Evolutionary conservation across 2,113 vertebrate species (phyloP).

Genomic region (Indri indri): DNA sequence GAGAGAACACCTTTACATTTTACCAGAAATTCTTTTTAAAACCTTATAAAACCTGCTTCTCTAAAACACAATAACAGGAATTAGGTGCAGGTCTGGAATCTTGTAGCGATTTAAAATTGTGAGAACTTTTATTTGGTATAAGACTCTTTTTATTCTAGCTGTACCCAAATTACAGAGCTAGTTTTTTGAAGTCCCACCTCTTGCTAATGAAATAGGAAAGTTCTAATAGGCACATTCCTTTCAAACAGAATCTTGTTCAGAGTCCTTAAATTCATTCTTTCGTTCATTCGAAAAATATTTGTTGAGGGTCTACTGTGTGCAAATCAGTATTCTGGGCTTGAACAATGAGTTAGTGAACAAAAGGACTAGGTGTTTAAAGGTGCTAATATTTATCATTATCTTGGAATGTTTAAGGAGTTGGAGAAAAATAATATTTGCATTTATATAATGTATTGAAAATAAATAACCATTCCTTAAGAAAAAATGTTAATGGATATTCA

Average conservation of each 20-base stretch:
- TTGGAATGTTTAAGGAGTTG: neutral
- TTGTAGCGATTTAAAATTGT: conserved; percentile 71
- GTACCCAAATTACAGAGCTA: conserved; percentile 54
- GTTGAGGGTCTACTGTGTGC: neutral
- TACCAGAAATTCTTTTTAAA: conserved; percentile 35
- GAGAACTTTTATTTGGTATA: conserved; percentile 65
- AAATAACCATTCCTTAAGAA: conserved; percentile 47
- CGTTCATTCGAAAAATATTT: neutral
- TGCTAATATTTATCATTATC: conserved; percentile 14
- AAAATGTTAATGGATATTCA: conserved; percentile 5
- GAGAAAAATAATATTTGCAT: conserved; percentile 42
- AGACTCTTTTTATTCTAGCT: conserved; percentile 38
- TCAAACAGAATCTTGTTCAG: conserved; percentile 48
- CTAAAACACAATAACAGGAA: conserved; percentile 14
- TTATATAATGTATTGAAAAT: neutral
- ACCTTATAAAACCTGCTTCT: neutral
- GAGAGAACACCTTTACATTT: neutral
- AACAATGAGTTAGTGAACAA: neutral
- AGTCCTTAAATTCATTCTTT: conserved; percentile 6
- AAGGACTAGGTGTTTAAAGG: neutral
- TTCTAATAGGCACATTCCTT: conserved; percentile 49
- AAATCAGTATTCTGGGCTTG: neutral
- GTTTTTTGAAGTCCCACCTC: conserved; percentile 59
- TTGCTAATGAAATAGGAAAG: conserved; percentile 72
- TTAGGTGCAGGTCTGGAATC: conserved; percentile 50